phyloP scores from a whole-genome alignment of 2,113 vertebrate genomes.

The Carlito syrichta region DNA sequence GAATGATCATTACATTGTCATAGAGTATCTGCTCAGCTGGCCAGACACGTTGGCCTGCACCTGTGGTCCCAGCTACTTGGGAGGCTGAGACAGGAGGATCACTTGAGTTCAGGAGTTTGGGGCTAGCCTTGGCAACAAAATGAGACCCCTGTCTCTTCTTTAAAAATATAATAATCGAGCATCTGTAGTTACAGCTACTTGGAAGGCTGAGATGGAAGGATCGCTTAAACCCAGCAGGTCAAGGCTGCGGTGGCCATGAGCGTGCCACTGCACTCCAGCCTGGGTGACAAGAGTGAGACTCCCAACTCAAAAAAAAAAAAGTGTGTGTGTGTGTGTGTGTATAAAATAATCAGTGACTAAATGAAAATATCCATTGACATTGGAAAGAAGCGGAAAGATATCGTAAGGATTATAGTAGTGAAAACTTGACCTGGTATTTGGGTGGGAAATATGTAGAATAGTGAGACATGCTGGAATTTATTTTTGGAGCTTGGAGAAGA shows the following conservation, averaged over 20 bases:
- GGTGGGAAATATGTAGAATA: not conserved
- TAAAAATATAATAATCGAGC: too few relatives aligned
- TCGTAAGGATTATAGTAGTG: not conserved
- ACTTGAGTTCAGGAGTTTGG: not conserved
- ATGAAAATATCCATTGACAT: not conserved
- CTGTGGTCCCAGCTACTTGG: not conserved
- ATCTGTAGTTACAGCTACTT: not conserved
- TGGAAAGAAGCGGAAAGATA: not conserved
- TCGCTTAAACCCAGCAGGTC: not conserved
- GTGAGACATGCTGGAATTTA: not conserved
- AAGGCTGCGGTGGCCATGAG: too few relatives aligned
- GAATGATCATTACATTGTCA: not conserved
- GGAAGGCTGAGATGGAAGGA: not conserved
- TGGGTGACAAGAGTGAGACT: not conserved
- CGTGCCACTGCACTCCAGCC: too few relatives aligned
- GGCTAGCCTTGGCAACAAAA: not conserved
- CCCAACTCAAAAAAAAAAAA: not conserved
- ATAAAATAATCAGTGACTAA: not conserved
- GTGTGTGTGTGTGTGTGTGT: too few relatives aligned
- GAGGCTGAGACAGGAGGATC: not conserved
- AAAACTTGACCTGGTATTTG: not conserved
- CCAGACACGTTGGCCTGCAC: not conserved
- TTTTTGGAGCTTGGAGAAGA: not conserved
- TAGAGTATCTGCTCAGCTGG: not conserved
- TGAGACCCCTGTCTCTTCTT: not conserved